Evolutionary conservation across 2,113 vertebrate genomes (phyloP), one percentile per base, ranked within the genome.

Genomic region (Ranitomeya variabilis): DNA sequence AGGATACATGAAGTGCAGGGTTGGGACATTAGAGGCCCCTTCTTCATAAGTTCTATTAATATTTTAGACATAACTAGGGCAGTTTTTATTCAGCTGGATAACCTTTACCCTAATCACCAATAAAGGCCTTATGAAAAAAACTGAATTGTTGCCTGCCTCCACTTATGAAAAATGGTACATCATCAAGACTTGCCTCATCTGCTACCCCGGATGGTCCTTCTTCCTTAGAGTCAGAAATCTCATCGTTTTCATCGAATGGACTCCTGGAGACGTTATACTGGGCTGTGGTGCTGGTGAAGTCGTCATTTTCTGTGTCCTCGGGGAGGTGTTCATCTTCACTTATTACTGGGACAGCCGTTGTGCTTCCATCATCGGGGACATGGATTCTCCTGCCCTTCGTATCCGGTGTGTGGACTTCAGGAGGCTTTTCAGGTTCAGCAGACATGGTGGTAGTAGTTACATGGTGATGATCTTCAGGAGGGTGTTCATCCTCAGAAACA

Each of bases 171-270:
- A 18, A 66, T 0, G 19, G 21, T 66, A 74, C 2, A 45, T 45
- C 45, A 19, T 6, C 13, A 37, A 18, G 9, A 76, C 84, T 74
- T 76, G 21, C 83, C 26, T 31, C 37, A 51, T 52, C 6, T 73
- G n/a, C 26, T 18, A 57, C 55, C 19, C 69, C 71, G 10, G 31
- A 31, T 6, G 81, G 54, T 37, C 15, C 82, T 12, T 79, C 82
- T 26, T 89, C 87, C 6, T 62, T 83, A 21, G 80, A 77, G 23
- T 88, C 87, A 21, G n/a, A 19, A 45, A 7, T 8, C 1, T 89
- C 87, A 21, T 89, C 87, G 55, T 1, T 73, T 71, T 84, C 82
- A 11, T 84, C 81, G n/a, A 8, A 18, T 0, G 79, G 13, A n/a
- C 6, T 31, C 6, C 19, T 12, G 10, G 18, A 26, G 19, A 26